Base-by-base conservation (phyloP, 2,888 invertebrate species). In the Seladonia tumulorum region DNA sequence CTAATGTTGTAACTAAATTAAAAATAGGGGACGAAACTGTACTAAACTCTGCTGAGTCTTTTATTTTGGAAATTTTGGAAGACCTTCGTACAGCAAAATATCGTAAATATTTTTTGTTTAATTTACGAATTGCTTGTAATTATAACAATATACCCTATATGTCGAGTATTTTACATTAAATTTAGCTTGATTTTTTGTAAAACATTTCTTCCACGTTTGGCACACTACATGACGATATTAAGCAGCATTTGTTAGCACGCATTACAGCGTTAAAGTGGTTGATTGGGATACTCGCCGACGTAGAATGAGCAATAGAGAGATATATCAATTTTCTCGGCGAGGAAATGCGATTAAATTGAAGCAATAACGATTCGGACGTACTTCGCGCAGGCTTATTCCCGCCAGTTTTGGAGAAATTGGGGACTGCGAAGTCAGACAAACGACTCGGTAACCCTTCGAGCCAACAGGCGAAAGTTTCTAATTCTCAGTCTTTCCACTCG, bases 391-490 rank as follows among this genome's bases (percentile, higher is more conserved):
- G 63, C 29, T 63, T 60, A 25, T 63, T 29, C 12, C 63, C 25
- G 1, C 25, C 16, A 63, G 63, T 63, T 63, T 63, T 16, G 29
- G 10, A 35, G 66, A 68, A 68, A 68, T 68, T 22, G 18, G 22
- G 18, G 66, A 68, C 35, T 35, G 66, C 22, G 35, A 68, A 39
- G 66, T 68, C 35, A 8, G 66, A 68, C 66, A 68, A 68, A 68
- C 66, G 66, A 68, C 35, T 22, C 66, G 66, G 66, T 35, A 68
- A 68, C 66, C 66, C 35, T 29, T 29, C 63, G 16, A 29, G 63
- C 63, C 63, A 63, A 35, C 66, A 35, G 66, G 35, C 66, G 35
- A 35, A 68, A 68, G 35, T 68, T 68, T 68, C 66, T 68, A 68
- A 39, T 68, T 68, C 35, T 68, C 66, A 68, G 66, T 39, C 66